A percentile compares a stretch with the other conserved stretches of the same genome.
These are phyloP conservation scores for Dendrocopos noguchii DNA, from an alignment of 2,113 vertebrate species.

Conservation along the genomic window DNA sequence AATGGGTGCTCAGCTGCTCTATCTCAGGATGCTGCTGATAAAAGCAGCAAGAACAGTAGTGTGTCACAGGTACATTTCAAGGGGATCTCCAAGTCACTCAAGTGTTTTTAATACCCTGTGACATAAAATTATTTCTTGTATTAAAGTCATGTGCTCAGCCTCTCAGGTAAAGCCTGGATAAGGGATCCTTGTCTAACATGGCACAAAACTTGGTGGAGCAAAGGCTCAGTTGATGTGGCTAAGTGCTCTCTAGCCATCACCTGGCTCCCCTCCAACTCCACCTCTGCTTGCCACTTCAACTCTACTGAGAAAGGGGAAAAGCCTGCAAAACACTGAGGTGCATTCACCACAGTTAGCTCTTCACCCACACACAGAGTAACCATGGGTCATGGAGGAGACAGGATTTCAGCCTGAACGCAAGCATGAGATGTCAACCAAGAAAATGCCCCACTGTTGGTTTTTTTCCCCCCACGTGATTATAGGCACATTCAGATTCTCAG, in stretches of 20 bases:
- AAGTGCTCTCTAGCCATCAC: not conserved
- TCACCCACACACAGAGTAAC: slow-evolving; percentile 30
- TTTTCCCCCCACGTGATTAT: slow-evolving; percentile 21
- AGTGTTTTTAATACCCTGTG: not conserved
- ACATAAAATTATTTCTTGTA: not conserved
- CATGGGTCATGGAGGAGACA: slow-evolving; percentile 14
- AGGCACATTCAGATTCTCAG: slow-evolving; percentile 42
- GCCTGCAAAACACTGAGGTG: not conserved
- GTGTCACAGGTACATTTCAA: not conserved
- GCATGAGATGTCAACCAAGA: slow-evolving; percentile 20
- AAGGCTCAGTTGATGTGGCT: not conserved
- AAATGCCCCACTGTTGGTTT: not conserved
- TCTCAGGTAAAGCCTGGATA: not conserved
- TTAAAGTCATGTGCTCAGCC: not conserved
- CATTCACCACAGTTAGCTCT: not conserved
- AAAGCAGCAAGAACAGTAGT: not conserved
- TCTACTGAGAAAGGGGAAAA: not conserved
- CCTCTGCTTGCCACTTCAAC: not conserved
- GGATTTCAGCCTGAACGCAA: slow-evolving; percentile 68
- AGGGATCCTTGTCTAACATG: not conserved
- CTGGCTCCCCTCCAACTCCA: not conserved
- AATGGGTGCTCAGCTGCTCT: not conserved
- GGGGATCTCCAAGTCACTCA: not conserved
- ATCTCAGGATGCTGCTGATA: not conserved
- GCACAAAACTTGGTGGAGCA: not conserved